Evolutionary conservation across 1,140 invertebrate genomes (phyloP), one percentile per base, ranked within the genome.

Genomic region (Centruroides sculpturatus): DNA sequence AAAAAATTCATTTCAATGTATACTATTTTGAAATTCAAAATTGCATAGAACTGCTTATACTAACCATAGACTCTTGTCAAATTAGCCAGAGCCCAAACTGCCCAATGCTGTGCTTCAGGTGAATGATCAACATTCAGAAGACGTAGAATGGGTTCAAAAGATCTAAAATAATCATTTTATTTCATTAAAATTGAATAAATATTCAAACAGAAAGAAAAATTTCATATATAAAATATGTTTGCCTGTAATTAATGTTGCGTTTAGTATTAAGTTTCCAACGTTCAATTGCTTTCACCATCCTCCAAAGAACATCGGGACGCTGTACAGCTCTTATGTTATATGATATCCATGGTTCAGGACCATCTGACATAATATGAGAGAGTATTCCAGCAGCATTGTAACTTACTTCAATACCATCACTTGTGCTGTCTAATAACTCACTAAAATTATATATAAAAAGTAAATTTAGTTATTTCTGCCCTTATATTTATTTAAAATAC

Each of bases 341-440:
- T 34, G 11, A 35, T 34, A 56, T 51, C 94, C 94, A 98, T 0
- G 83, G 82, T 52, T 82, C 81, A 0, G 80, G 76, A 0, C 93
- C 93, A 76, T 98, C 94, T 0, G 90, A 94, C 4, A 89, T 88
- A 75, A 98, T 86, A 74, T 98, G 93, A 11, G 92, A 87, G 55
- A 98, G 78, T 8, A 98, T 92, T 34, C 94, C 94, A 10, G 92
- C 92, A 13, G 93, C 91, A 78, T 98, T 98, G 75, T 98, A 98
- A 69, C 89, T 92, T 55, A 94, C 90, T 81, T 98, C 94, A 65
- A 98, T 98, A 36, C 92, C 92, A 76, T 97, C 93, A 69, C 85
- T 87, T 9, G 79, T 78, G 1, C 89, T 91, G 59, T 86, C 82
- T 9, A 98, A 75, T 10, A 98, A 77, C 50, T 85, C 79, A 65